Percentiles rank a stretch among this genome's conserved stretches.
Evolutionary conservation across 2,113 vertebrate species (phyloP).

Genomic region (Amia ocellicauda): DNA sequence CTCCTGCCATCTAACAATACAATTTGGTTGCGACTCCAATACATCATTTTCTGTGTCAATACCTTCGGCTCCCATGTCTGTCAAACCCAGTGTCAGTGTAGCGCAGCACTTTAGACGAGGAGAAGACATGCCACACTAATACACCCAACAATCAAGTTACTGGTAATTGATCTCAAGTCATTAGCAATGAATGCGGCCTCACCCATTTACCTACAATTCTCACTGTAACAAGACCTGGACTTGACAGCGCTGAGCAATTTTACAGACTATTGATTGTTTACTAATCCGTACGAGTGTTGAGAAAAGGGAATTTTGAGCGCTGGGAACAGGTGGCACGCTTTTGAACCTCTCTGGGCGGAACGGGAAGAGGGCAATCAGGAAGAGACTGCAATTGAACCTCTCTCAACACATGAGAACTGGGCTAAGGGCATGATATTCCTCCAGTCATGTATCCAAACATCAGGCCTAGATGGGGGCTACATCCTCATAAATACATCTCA

Average conservation of each 20-base stretch:
- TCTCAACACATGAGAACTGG: too few relatives aligned
- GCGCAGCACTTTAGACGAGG: slow-evolving; percentile 35
- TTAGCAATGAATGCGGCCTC: slow-evolving; percentile 66
- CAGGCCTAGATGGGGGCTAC: too few relatives aligned
- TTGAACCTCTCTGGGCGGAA: too few relatives aligned
- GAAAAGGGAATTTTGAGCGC: too few relatives aligned
- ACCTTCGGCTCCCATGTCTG: slow-evolving; percentile 21
- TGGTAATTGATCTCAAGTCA: slow-evolving; percentile 66
- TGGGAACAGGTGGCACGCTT: too few relatives aligned
- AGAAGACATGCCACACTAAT: slow-evolving; percentile 55
- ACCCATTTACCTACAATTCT: slow-evolving; percentile 52
- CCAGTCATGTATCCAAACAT: too few relatives aligned
- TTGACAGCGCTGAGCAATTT: slow-evolving; percentile 38
- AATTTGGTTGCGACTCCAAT: too few relatives aligned
- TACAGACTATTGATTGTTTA: slow-evolving; percentile 50
- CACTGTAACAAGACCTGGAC: slow-evolving; percentile 52
- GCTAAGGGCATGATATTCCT: too few relatives aligned
- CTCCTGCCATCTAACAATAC: too few relatives aligned
- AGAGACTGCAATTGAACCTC: too few relatives aligned
- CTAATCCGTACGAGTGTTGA: slow-evolving; percentile 25
- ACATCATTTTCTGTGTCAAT: not conserved
- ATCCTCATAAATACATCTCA: too few relatives aligned
- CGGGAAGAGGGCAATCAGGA: too few relatives aligned
- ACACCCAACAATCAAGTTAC: slow-evolving; percentile 62
- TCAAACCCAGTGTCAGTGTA: not conserved